Percentiles rank a stretch among this genome's conserved stretches.
phyloP scores from a whole-genome alignment of 2,888 invertebrate genomes.

The Cryptocephalus moraei region DNA sequence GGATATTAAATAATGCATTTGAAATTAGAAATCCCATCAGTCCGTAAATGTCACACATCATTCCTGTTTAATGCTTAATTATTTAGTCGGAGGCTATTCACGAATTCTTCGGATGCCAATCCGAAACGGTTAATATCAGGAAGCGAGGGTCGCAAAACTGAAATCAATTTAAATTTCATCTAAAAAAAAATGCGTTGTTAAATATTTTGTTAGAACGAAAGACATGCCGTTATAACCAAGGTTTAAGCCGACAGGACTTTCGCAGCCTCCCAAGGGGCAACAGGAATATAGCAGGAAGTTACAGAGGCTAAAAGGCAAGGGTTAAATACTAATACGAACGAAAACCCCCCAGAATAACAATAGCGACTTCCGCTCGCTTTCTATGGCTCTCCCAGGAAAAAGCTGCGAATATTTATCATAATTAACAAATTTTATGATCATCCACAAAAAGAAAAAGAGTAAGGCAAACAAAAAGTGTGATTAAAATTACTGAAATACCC shows the following conservation, averaged over 20 bases:
- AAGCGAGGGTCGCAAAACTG: too few relatives aligned
- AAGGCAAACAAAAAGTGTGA: conserved; percentile 34
- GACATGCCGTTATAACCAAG: not conserved
- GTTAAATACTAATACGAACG: conserved; percentile 41
- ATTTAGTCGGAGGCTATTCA: too few relatives aligned
- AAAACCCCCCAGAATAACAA: conserved; percentile 38
- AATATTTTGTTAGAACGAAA: too few relatives aligned
- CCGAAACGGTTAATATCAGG: too few relatives aligned
- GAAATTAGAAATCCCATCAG: too few relatives aligned
- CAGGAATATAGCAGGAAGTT: conserved; percentile 37
- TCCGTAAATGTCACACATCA: too few relatives aligned
- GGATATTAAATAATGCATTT: too few relatives aligned
- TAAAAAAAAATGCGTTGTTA: too few relatives aligned
- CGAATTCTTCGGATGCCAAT: too few relatives aligned
- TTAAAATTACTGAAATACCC: conserved; percentile 32
- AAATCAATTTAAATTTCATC: too few relatives aligned
- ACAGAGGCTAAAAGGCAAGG: conserved; percentile 38
- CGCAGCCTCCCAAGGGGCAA: conserved; percentile 33
- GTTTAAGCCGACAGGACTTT: conserved; percentile 17
- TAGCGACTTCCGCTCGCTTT: conserved; percentile 35
- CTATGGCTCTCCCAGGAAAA: conserved; percentile 41
- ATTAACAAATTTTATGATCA: conserved; percentile 41
- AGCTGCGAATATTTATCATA: conserved; percentile 42
- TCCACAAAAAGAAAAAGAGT: conserved; percentile 34
- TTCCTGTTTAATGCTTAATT: too few relatives aligned